These are phyloP conservation scores for Crepidodera aurea DNA, from an alignment of 2,888 invertebrate genomes.

Conservation along the genomic window DNA sequence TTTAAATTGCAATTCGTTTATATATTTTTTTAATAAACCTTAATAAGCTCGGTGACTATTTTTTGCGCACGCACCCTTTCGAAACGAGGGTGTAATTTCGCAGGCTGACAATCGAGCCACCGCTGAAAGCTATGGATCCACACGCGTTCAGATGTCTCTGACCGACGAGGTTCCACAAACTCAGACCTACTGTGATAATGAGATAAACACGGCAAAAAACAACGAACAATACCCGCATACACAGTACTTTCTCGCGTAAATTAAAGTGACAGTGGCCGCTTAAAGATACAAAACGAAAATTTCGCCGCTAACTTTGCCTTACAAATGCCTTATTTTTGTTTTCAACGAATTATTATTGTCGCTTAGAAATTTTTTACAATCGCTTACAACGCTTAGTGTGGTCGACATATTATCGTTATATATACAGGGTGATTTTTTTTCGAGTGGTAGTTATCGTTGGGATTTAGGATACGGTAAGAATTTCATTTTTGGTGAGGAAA, in stretches of 20 bases:
- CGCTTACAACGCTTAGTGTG: slow-evolving; percentile 20
- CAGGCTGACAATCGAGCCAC: slow-evolving; percentile 38
- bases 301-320: slow-evolving; percentile 39
- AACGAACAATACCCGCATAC: slow-evolving; percentile 7
- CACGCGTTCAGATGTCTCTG: slow-evolving; percentile 35
- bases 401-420: slow-evolving; percentile 12
- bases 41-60: slow-evolving; percentile 22
- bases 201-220: slow-evolving; percentile 22
- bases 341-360: slow-evolving; percentile 30
- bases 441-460: slow-evolving; percentile 14
- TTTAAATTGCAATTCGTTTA: too few species aligned
- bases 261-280: slow-evolving; percentile 31
- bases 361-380: slow-evolving; percentile 34
- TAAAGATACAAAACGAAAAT: slow-evolving; percentile 15
- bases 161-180: slow-evolving; percentile 19
- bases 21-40: too few species aligned
- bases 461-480: not conserved
- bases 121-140: slow-evolving; percentile 37
- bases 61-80: slow-evolving; percentile 28
- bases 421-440: slow-evolving; percentile 14
- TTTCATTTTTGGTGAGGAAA: not conserved
- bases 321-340: slow-evolving; percentile 44
- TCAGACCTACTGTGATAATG: slow-evolving; percentile 33
- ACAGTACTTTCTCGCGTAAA: slow-evolving; percentile 16
- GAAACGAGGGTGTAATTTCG: slow-evolving; percentile 36